A percentile compares a stretch with the other conserved stretches of the same genome.
Conservation (phyloP, 1,140 invertebrate genomes). For the Trichonephila inaurata region DNA sequence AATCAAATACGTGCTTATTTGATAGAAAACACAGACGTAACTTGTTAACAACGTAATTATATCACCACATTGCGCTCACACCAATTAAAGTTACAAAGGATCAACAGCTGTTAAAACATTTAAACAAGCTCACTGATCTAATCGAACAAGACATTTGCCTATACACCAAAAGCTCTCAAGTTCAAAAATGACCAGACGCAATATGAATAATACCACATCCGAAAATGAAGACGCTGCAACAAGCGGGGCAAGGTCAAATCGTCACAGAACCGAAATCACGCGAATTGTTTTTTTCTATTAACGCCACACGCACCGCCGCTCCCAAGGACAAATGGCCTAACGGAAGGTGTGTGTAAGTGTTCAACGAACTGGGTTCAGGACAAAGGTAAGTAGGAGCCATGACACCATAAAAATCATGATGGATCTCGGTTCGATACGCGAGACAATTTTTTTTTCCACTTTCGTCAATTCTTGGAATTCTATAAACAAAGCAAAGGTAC, state of each 20-base stretch:
- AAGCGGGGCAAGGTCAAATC: neutral
- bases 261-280: neutral
- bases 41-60: too few relatives aligned
- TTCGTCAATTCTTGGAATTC: neutral
- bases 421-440: neutral
- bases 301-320: neutral
- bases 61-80: too few relatives aligned
- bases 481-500: neutral
- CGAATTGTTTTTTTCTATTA: neutral
- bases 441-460: neutral
- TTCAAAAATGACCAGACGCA: neutral
- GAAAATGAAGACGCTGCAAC: neutral
- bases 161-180: too few relatives aligned
- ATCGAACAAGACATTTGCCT: too few relatives aligned
- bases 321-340: slow-evolving; percentile 18
- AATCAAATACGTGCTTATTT: too few relatives aligned
- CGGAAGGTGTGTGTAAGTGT: neutral
- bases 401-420: neutral
- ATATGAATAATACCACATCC: neutral
- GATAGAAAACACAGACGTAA: too few relatives aligned
- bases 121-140: too few relatives aligned
- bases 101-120: too few relatives aligned
- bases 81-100: too few relatives aligned
- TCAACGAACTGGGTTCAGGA: neutral
- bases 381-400: neutral